Conservation (phyloP, 2,797 vertebrate genomes). For the Strix occidentalis region DNA sequence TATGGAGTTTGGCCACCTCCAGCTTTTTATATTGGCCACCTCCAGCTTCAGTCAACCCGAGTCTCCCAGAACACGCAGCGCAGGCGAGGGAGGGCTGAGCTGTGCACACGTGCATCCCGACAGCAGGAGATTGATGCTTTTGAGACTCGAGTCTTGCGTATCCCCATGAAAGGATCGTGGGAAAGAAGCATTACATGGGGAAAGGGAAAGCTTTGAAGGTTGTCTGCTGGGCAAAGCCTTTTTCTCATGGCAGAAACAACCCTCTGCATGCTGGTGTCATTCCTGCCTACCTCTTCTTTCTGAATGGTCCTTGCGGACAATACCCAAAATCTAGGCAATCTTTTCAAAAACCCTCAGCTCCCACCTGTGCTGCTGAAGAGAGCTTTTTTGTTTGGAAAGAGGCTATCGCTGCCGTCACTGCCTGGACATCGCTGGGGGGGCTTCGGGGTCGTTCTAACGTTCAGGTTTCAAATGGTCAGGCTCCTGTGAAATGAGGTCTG, state of each 20-base stretch:
- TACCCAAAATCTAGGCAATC: not conserved
- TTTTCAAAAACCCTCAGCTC: not conserved
- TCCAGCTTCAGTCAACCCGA: not conserved
- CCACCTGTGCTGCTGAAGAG: not conserved
- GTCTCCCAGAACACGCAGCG: not conserved
- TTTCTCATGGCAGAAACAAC: not conserved
- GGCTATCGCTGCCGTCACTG: fast-evolving
- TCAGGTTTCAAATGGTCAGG: not conserved
- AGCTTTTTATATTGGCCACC: not conserved
- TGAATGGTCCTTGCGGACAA: not conserved
- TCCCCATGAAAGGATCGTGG: fast-evolving
- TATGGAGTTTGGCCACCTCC: not conserved
- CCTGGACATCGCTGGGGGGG: fast-evolving
- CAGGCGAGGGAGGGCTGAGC: not conserved
- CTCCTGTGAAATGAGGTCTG: not conserved
- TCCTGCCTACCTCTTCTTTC: not conserved
- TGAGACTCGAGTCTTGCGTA: fast-evolving
- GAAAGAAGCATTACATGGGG: not conserved
- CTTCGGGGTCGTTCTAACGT: not conserved
- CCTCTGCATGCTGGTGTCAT: fast-evolving
- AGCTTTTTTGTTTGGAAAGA: not conserved
- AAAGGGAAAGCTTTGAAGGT: not conserved
- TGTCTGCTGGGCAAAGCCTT: not conserved
- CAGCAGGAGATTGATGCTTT: not conserved
- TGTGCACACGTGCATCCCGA: fast-evolving